Evolutionary conservation across 2,113 vertebrate genomes (phyloP).

Genomic region (Menura novaehollandiae): DNA sequence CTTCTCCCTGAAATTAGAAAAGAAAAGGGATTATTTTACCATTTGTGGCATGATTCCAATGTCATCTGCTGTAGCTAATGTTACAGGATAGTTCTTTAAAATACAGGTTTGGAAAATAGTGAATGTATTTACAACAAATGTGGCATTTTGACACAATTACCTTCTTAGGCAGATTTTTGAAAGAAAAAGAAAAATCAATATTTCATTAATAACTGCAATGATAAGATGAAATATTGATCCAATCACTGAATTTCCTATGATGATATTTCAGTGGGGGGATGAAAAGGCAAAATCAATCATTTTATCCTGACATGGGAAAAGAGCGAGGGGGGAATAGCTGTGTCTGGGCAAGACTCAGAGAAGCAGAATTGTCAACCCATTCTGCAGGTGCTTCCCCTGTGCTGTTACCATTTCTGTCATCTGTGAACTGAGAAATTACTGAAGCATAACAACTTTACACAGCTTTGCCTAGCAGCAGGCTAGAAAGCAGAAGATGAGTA

Average conservation of each 20-base stretch:
- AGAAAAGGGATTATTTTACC: neutral
- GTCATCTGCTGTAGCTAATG: neutral
- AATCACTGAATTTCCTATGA: neutral
- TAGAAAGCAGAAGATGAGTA: neutral
- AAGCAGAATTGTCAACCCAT: neutral
- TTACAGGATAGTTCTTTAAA: neutral
- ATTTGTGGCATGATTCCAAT: neutral
- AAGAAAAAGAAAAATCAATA: neutral
- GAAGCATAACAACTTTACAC: neutral
- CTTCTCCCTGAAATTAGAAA: conserved; percentile 75
- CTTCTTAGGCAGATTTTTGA: neutral
- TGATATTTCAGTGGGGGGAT: neutral
- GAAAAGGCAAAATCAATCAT: neutral
- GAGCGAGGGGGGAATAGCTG: neutral
- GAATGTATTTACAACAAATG: neutral
- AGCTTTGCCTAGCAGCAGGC: neutral
- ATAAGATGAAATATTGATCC: neutral
- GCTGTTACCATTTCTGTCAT: neutral
- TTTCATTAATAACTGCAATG: neutral
- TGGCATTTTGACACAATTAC: neutral
- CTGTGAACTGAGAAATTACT: neutral
- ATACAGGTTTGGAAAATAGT: neutral
- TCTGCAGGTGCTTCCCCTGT: neutral
- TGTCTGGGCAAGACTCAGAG: neutral
- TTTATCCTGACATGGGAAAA: neutral